A percentile compares a stretch with the other conserved stretches of the same genome.
Conservation (phyloP, 2,113 vertebrate species). For the Corythaeola cristata region DNA sequence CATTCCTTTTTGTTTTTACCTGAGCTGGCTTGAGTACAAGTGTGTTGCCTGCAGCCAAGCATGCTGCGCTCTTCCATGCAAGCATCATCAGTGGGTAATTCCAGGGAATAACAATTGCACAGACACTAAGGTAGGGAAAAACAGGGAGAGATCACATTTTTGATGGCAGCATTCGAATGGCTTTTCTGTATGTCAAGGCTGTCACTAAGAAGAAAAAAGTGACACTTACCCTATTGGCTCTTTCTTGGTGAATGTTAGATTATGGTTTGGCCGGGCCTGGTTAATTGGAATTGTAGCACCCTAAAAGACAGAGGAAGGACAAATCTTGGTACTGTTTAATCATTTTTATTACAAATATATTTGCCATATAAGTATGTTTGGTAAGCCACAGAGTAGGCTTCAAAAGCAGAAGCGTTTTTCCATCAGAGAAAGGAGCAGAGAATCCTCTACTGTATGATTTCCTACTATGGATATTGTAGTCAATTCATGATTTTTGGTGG, state of each 20-base stretch:
- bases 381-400: background rate
- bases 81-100: constrained; percentile 89
- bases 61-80: constrained; percentile 84
- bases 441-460: background rate
- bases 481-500: background rate
- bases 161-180: background rate
- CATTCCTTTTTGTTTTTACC: constrained; percentile 54
- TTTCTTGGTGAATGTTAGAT: constrained; percentile 85
- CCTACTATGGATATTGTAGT: background rate
- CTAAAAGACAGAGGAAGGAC: constrained; percentile 51
- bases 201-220: background rate
- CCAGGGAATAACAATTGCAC: constrained; percentile 86
- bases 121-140: constrained; percentile 66
- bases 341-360: background rate
- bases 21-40: constrained; percentile 84
- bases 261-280: constrained; percentile 84
- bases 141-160: background rate
- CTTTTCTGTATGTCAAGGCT: background rate
- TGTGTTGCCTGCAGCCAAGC: constrained; percentile 84
- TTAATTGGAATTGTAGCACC: constrained; percentile 86
- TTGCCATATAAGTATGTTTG: background rate
- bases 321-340: background rate
- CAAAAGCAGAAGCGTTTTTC: background rate
- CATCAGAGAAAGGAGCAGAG: background rate
- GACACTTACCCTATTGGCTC: constrained; percentile 82